Percentiles rank a stretch among this genome's conserved stretches.
phyloP scores from a whole-genome alignment of 2,888 invertebrate genomes.

The Drosophila lutescens region DNA sequence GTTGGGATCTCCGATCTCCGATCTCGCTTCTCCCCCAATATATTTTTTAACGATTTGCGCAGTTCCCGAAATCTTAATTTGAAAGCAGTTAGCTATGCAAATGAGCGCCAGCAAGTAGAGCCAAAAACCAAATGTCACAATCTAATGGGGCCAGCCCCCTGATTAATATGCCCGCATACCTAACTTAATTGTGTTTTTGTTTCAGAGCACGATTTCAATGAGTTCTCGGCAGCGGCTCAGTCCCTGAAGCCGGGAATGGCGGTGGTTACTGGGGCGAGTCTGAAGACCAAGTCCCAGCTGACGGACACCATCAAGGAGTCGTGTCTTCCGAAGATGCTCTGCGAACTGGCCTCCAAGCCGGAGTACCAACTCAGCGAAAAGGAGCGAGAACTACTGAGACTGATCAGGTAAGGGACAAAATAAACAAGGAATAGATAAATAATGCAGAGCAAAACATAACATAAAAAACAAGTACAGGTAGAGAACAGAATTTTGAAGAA shows the following conservation, averaged over 20 bases:
- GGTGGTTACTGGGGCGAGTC: constrained; percentile 57
- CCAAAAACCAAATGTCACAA: constrained; percentile 17
- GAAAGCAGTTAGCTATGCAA: constrained; percentile 31
- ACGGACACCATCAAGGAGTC: constrained; percentile 83
- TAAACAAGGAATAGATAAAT: not conserved
- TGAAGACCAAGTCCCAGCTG: constrained; percentile 76
- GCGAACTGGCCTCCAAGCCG: constrained; percentile 84
- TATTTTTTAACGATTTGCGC: constrained; percentile 42
- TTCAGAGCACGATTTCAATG: constrained; percentile 79
- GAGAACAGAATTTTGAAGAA: too few species aligned
- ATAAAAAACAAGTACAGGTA: too few species aligned
- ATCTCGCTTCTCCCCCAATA: constrained; percentile 6
- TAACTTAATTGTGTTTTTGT: constrained; percentile 10
- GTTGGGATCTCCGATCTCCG: not conserved
- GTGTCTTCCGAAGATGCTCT: constrained; percentile 84
- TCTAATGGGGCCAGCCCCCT: constrained; percentile 2
- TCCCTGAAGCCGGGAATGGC: constrained; percentile 60
- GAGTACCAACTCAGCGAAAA: constrained; percentile 83
- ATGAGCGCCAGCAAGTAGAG: constrained; percentile 26
- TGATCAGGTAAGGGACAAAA: constrained; percentile 80
- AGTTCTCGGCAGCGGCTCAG: constrained; percentile 74
- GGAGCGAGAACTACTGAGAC: constrained; percentile 82
- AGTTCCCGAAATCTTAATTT: constrained; percentile 36
- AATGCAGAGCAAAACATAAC: too few species aligned
- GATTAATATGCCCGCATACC: constrained; percentile 6